Percentiles rank a stretch among this genome's conserved stretches.
Evolutionary conservation across 1,140 invertebrate species (phyloP).

Genomic region (Nephila pilipes): DNA sequence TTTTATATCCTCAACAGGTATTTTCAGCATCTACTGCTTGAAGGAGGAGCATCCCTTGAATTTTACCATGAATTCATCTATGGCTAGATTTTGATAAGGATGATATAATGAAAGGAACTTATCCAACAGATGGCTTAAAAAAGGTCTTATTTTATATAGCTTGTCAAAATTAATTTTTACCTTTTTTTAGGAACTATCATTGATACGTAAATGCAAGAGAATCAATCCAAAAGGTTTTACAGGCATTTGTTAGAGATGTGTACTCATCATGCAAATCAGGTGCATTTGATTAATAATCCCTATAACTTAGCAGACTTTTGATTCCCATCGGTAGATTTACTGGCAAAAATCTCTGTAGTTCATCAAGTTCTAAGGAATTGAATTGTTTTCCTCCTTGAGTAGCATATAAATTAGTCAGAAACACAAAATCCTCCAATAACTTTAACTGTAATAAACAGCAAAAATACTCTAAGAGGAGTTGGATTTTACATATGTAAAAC

Average conservation of each 20-base stretch:
- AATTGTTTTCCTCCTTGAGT: neutral
- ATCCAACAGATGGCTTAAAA: neutral
- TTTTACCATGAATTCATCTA: slow-evolving; percentile 77
- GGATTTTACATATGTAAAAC: no score
- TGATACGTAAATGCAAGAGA: neutral
- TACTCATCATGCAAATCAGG: no score
- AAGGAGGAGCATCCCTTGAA: slow-evolving; percentile 75
- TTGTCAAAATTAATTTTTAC: neutral
- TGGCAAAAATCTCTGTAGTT: neutral
- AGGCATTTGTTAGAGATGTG: neutral
- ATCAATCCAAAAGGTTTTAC: slow-evolving; percentile 6
- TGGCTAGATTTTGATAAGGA: slow-evolving; percentile 20
- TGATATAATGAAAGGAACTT: neutral
- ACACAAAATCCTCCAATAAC: no score
- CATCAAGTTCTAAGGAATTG: neutral
- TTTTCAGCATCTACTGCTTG: slow-evolving; percentile 76
- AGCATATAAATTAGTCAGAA: slow-evolving; percentile 32
- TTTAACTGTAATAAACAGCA: no score
- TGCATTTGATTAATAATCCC: slow-evolving; percentile 4
- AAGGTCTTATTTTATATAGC: neutral
- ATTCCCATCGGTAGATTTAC: slow-evolving; percentile 37
- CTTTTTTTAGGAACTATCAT: no score
- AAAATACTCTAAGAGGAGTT: no score
- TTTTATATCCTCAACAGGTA: slow-evolving; percentile 78
- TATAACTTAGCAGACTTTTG: neutral